Evolutionary conservation across 2,888 invertebrate genomes (phyloP).

Genomic region (Scotopteryx bipunctaria): DNA sequence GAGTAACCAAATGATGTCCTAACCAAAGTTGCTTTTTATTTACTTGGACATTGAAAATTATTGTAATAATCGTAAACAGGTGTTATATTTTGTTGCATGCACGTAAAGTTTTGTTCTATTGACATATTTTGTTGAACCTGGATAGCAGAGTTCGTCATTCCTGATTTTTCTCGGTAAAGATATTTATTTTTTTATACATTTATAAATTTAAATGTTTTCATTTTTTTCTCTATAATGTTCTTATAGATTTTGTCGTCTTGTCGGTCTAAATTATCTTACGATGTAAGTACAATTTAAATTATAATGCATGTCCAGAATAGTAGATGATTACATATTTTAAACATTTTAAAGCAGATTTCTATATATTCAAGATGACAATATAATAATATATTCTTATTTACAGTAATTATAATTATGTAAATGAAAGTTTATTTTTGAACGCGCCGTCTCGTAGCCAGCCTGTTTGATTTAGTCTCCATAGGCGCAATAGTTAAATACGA

Average conservation of each 20-base stretch:
- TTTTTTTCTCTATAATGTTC: conserved; percentile 50
- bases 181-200: conserved; percentile 82
- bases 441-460: conserved; percentile 34
- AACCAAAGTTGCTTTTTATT: conserved; percentile 58
- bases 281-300: conserved; percentile 77
- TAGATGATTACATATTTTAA: conserved; percentile 74
- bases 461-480: conserved; percentile 42
- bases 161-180: conserved; percentile 73
- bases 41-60: conserved; percentile 28
- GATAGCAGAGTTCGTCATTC: conserved; percentile 69
- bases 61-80: conserved; percentile 29
- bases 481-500: conserved; percentile 16
- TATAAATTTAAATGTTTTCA: conserved; percentile 47
- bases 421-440: conserved; percentile 49
- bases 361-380: conserved; percentile 79
- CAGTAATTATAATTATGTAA: conserved; percentile 61
- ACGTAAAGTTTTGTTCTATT: conserved; percentile 24
- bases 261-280: conserved; percentile 75
- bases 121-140: conserved; percentile 44
- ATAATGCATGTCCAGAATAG: conserved; percentile 74
- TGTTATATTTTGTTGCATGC: conserved; percentile 20
- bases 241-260: conserved; percentile 56
- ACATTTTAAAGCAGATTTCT: conserved; percentile 77
- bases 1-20: conserved; percentile 48
- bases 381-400: conserved; percentile 78